Evolutionary conservation across 2,113 vertebrate genomes (phyloP).

Genomic region (Myiozetetes cayanensis): DNA sequence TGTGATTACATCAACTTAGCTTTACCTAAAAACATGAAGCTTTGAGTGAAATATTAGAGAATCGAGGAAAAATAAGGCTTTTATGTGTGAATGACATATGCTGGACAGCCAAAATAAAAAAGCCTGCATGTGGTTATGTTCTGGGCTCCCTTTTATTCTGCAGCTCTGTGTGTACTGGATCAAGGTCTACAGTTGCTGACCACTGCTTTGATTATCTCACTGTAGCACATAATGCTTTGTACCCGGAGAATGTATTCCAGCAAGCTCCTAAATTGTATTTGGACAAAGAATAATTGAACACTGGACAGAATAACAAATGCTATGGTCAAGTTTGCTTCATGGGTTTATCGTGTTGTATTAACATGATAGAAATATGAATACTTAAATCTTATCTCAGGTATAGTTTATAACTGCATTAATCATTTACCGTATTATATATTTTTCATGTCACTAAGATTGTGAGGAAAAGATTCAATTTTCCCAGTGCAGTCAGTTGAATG

Average conservation of each 20-base stretch:
- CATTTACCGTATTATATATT: conserved; percentile 92
- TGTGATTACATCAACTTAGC: conserved; percentile 27
- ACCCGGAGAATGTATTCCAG: conserved; percentile 61
- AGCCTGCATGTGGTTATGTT: not conserved
- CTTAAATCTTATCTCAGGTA: conserved; percentile 94
- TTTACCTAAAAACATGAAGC: conserved; percentile 27
- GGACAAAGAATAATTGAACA: conserved; percentile 86
- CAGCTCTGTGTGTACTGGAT: not conserved
- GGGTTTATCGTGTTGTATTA: conserved; percentile 94
- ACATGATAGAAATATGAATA: conserved; percentile 97
- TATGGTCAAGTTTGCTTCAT: conserved; percentile 80
- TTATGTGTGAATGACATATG: not conserved
- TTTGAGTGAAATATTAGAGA: not conserved
- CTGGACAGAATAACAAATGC: conserved; percentile 83
- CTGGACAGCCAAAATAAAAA: not conserved
- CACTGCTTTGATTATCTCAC: conserved; percentile 75
- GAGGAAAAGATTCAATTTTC: conserved; percentile 86
- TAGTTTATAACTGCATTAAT: conserved; percentile 97
- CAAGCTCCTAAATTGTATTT: conserved; percentile 79
- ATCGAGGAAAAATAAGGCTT: not conserved
- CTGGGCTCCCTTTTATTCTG: not conserved
- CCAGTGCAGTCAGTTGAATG: conserved; percentile 76
- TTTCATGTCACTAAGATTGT: conserved; percentile 90
- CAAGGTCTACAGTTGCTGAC: conserved; percentile 55
- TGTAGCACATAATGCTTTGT: conserved; percentile 70